These are phyloP conservation scores for Mormyrus lacerda DNA, from an alignment of 2,113 vertebrate species.

Conservation along the genomic window DNA sequence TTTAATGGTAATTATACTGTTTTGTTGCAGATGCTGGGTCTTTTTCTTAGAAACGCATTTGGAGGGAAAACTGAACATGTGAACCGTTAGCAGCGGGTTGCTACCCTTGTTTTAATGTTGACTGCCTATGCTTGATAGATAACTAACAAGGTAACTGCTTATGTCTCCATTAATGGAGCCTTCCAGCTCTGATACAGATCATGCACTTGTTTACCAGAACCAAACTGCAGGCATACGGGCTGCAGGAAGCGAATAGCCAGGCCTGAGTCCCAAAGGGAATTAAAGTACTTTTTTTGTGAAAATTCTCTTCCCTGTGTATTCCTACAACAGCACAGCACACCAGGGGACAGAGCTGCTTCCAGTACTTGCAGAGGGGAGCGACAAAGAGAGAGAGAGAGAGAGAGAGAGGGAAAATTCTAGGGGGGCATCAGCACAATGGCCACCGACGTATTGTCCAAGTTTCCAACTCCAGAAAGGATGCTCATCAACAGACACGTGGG, in stretches of 20 bases:
- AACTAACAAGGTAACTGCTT: conserved; percentile 45
- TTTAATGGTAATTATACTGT: neutral
- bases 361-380: neutral
- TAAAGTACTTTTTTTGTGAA: conserved; percentile 19
- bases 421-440: conserved; percentile 3
- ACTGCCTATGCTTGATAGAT: conserved; percentile 38
- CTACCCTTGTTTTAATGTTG: conserved; percentile 25
- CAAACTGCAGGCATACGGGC: conserved; percentile 9
- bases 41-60: neutral
- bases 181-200: conserved; percentile 15
- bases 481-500: neutral
- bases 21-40: neutral
- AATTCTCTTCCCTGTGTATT: neutral
- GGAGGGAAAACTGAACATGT: conserved; percentile 5
- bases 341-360: neutral
- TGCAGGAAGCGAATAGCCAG: conserved; percentile 5
- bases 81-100: neutral
- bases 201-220: neutral
- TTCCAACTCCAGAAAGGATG: conserved; percentile 17
- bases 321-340: conserved; percentile 17
- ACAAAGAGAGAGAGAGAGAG: neutral
- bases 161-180: conserved; percentile 40
- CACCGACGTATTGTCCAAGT: conserved; percentile 1
- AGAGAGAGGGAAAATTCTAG: neutral
- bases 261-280: conserved; percentile 19